Base-by-base conservation (phyloP, 2,113 vertebrate species). In the Phodopus roborovskii region DNA sequence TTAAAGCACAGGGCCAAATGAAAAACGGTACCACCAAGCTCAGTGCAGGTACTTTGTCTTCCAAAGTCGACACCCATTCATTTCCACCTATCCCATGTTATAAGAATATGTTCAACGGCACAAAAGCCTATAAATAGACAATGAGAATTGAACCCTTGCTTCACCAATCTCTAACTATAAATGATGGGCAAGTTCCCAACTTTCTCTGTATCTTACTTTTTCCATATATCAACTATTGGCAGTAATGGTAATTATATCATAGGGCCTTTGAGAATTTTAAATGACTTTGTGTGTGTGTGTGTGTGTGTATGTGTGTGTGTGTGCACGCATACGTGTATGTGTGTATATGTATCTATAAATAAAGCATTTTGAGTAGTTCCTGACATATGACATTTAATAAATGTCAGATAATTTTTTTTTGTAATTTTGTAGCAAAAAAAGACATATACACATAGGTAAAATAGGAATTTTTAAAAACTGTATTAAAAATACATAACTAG, bases 1-100 rank as follows among this genome's bases (percentile, higher is more conserved):
- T 93, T 36, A 73, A 86, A 96, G 50, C 58, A 66, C 17, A 82
- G 10, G 39, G 50, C 20, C 42, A 20, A 83, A 74, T 28, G 3
- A n/a, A 89, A 68, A 70, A 30, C n/a, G 26, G 22, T 79, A 62
- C 26, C 96, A 87, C 64, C 85, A 92, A 82, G 88, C n/a, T 94
- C 71, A 92, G 42, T 79, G 56, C 16, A 50, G 42, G 28, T 79
- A 64, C 68, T 39, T 50, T 42, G 30, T 64, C 90, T 79, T 95
- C 66, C 17, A 87, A 79, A 92, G 6, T 39, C 95, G 56, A 88
- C 17, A 33, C 7, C 2, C 68, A 24, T 92, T 95, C 30, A 68
- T 3, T 66, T 92, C 26, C 74, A 60, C 1, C 17, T 0, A 95
- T n/a, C 13, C 39, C n/a, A 42, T 78, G 20, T 56, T 92, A 53